These are phyloP conservation scores for Neotragus pygmaeus DNA, from an alignment of 2,113 vertebrate genomes.

Conservation along the genomic window DNA sequence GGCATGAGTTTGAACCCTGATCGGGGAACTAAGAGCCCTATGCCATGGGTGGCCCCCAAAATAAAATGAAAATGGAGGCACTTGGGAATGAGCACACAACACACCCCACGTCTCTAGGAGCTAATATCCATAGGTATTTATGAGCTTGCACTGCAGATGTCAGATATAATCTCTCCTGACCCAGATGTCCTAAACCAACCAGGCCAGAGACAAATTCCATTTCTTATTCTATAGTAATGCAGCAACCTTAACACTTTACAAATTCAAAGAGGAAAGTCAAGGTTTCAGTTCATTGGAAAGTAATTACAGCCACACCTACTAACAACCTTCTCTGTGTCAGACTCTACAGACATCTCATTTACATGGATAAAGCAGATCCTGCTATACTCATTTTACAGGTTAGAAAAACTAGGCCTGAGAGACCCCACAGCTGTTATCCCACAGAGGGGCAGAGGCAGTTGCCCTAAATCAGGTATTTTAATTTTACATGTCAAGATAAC, in stretches of 20 bases:
- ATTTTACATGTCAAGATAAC: constrained; percentile 16
- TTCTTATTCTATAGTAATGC: background rate
- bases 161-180: background rate
- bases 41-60: background rate
- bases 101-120: background rate
- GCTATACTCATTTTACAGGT: background rate
- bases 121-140: background rate
- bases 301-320: background rate
- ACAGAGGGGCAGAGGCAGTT: background rate
- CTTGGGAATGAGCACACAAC: background rate
- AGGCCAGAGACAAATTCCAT: background rate
- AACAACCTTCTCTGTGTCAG: background rate
- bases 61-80: background rate
- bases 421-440: background rate
- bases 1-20: background rate
- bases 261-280: background rate
- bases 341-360: background rate
- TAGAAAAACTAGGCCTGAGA: constrained; percentile 1
- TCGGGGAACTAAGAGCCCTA: background rate
- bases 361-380: background rate
- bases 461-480: background rate
- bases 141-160: background rate
- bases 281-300: background rate
- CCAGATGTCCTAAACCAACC: background rate
- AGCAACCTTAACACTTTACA: background rate